Base-by-base conservation (phyloP, 2,797 vertebrate species). In the Remorina albescens region DNA sequence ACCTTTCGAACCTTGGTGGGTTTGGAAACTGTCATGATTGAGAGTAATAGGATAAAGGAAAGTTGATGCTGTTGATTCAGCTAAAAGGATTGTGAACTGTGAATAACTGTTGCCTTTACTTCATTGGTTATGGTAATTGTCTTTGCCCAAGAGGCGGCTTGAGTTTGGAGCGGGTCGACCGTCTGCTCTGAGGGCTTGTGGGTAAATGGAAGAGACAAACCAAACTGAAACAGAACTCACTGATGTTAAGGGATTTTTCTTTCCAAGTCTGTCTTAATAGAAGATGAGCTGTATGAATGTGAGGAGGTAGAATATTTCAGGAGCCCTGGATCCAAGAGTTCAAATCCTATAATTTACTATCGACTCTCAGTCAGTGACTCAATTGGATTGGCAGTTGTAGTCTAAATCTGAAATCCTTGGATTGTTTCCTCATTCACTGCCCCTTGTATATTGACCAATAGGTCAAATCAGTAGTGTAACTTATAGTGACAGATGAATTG, bases 81-180 rank as follows among this genome's bases (percentile, higher is more conserved):
- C 65, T 83, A 81, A 85, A 82, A 81, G 68, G 68, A 79, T 79
- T 74, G 53, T 60, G 70, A 83, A 80, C 68, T 69, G 67, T 70
- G 71, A 74, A 87, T 79, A 88, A 84, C 60, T 57, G 49, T 74
- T 82, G 76, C 65, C 77, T 87, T 91, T 85, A 83, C 77, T 41
- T 83, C 82, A 88, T 71, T 88, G 77, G 81, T 80, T 80, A 78
- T 80, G 79, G 71, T 25, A 74, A 76, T 81, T 71, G 80, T 80
- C 80, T 83, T 62, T 62, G 68, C 8, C 39, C 53, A 12, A 21
- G 28, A 78, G 76, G 80, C 41, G 75, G 56, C 16, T 36, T n/a
- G 4, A 57, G 50, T 28, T 19, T 18, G 5, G 44, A 50, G 28
- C n/a, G 8, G 1, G 32, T n/a, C 60, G 61, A 32, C 0, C 0